Conservation (phyloP, 2,797 vertebrate species). For the Gadopsis bispinosus region DNA sequence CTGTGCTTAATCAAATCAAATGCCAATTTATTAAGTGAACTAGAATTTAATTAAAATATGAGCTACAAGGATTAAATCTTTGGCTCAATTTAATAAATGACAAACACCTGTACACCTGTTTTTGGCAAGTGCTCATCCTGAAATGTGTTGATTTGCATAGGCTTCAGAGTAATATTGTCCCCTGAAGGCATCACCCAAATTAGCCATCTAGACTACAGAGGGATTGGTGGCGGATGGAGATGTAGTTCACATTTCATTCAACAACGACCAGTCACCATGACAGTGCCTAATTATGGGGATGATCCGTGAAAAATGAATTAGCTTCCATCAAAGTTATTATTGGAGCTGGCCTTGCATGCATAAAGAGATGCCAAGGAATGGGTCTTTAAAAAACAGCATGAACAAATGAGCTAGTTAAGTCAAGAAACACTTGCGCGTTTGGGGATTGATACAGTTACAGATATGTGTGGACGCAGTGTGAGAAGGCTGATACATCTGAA, state of each 20-base stretch:
- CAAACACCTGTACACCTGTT: slow-evolving; percentile 84
- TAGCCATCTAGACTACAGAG: slow-evolving; percentile 56
- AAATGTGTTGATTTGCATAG: slow-evolving; percentile 75
- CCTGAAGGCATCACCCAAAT: slow-evolving; percentile 71
- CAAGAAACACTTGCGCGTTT: slow-evolving; percentile 41
- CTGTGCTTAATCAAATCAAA: slow-evolving; percentile 81
- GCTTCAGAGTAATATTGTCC: slow-evolving; percentile 65
- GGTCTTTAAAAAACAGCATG: slow-evolving; percentile 44
- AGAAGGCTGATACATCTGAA: slow-evolving; percentile 40
- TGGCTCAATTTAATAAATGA: slow-evolving; percentile 81
- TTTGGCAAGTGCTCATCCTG: slow-evolving; percentile 68
- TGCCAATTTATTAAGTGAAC: slow-evolving; percentile 82
- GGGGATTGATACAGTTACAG: slow-evolving; percentile 41
- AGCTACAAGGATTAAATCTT: slow-evolving; percentile 80
- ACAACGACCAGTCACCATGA: slow-evolving; percentile 69
- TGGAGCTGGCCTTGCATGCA: slow-evolving; percentile 53
- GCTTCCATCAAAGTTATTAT: slow-evolving; percentile 72
- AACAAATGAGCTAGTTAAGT: slow-evolving; percentile 61
- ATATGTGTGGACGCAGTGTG: slow-evolving; percentile 39
- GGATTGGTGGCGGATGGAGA: slow-evolving; percentile 49
- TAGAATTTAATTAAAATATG: slow-evolving; percentile 82
- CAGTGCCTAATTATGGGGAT: slow-evolving; percentile 77
- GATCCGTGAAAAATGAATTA: slow-evolving; percentile 76
- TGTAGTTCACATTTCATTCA: slow-evolving; percentile 67
- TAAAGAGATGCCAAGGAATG: slow-evolving; percentile 46